phyloP scores from a whole-genome alignment of 2,113 vertebrate genomes.

The Ancistrus triradiatus region DNA sequence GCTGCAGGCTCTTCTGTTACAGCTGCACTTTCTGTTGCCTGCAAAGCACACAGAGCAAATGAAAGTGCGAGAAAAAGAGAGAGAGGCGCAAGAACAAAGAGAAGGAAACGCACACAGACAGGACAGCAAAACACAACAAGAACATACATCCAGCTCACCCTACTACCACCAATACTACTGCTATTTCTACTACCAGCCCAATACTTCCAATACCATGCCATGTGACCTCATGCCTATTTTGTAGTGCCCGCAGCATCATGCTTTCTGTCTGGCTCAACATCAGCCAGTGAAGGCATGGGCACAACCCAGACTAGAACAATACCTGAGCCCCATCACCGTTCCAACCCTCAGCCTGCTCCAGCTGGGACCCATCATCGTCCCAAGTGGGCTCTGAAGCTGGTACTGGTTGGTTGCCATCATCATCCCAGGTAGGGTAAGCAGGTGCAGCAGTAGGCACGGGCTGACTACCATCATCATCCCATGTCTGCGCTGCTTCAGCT shows the following conservation, averaged over 20 bases:
- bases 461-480: constrained; percentile 57
- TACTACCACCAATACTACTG: constrained; percentile 6
- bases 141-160: neutral
- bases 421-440: constrained; percentile 47
- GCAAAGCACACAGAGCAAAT: constrained; percentile 22
- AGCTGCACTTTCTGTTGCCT: constrained; percentile 17
- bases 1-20: constrained; percentile 38
- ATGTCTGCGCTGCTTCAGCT: constrained; percentile 33
- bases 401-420: constrained; percentile 51
- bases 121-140: constrained; percentile 20
- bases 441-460: constrained; percentile 39
- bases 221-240: constrained; percentile 17
- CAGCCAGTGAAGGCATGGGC: constrained; percentile 34
- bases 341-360: constrained; percentile 54
- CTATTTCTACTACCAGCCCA: neutral
- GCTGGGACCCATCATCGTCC: constrained; percentile 61
- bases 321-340: constrained; percentile 45
- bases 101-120: no score
- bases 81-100: constrained; percentile 19
- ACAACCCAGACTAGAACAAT: constrained; percentile 32
- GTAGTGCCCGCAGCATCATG: constrained; percentile 15
- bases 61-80: neutral
- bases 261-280: constrained; percentile 21
- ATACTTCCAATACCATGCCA: constrained; percentile 35
- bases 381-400: constrained; percentile 44